phyloP scores from a whole-genome alignment of 2,888 invertebrate species.

The Apotomis turbidana region DNA sequence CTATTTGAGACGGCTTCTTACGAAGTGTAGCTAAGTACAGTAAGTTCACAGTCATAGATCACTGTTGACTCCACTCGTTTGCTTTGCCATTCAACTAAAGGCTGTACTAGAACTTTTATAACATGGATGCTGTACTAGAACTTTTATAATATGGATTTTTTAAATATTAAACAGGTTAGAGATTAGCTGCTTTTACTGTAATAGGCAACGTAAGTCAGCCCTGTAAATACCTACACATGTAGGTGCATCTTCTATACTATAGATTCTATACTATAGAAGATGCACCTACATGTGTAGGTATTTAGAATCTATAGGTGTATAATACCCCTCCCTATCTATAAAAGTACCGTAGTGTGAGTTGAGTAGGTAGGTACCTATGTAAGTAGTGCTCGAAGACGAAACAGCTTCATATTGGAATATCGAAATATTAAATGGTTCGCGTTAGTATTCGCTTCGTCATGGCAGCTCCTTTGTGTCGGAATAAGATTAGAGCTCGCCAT shows the following conservation, averaged over 20 bases:
- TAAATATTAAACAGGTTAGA: too few relatives aligned
- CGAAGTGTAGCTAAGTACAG: constrained; percentile 73
- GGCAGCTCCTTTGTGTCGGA: constrained; percentile 76
- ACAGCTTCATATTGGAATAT: constrained; percentile 72
- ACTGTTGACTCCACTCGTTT: constrained; percentile 7
- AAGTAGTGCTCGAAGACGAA: constrained; percentile 47
- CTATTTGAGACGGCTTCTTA: constrained; percentile 61
- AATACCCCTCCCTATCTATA: background rate
- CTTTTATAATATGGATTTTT: too few relatives aligned
- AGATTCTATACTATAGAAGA: too few relatives aligned
- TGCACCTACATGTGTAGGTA: too few relatives aligned
- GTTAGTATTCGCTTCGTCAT: constrained; percentile 77
- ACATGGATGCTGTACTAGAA: background rate
- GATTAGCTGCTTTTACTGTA: too few relatives aligned
- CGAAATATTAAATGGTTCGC: constrained; percentile 81
- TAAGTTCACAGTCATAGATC: constrained; percentile 18
- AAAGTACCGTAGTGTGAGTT: background rate
- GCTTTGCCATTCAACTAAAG: background rate
- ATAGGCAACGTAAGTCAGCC: too few relatives aligned
- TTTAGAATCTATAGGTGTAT: too few relatives aligned
- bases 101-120: background rate
- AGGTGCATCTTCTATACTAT: too few relatives aligned
- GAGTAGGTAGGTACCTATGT: constrained; percentile 43
- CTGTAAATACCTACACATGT: too few relatives aligned
- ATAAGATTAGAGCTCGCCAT: constrained; percentile 76